A percentile compares a stretch with the other conserved stretches of the same genome.
These are phyloP conservation scores for Tenthredo distinguenda DNA, from an alignment of 2,888 invertebrate genomes.

Conservation along the genomic window DNA sequence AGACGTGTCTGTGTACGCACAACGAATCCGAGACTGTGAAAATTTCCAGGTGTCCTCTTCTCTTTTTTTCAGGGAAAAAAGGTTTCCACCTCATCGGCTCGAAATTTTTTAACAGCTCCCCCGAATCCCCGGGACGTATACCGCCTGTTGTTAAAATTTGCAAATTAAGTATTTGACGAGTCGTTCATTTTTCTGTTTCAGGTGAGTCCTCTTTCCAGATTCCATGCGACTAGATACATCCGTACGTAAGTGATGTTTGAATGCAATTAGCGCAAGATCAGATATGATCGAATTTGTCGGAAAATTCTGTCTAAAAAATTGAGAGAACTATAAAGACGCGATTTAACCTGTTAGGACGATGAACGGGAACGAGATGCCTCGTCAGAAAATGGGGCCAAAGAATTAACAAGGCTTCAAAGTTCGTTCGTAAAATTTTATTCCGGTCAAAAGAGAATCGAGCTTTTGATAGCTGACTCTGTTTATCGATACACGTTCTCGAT, in stretches of 20 bases:
- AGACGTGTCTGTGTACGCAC: neutral
- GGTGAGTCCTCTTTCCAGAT: constrained; percentile 16
- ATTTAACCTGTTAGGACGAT: neutral
- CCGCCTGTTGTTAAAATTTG: neutral
- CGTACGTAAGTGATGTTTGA: neutral
- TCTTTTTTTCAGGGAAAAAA: neutral
- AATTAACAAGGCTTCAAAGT: neutral
- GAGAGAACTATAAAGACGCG: neutral
- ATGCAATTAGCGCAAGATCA: neutral
- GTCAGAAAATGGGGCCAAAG: neutral
- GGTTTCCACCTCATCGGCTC: neutral
- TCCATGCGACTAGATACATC: neutral
- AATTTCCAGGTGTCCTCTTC: neutral
- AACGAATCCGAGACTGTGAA: neutral
- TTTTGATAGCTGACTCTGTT: neutral
- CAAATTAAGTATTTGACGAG: neutral
- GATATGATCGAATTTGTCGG: neutral
- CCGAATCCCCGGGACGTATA: neutral
- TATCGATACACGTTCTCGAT: neutral
- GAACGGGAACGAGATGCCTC: neutral
- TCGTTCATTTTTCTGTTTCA: constrained; percentile 17
- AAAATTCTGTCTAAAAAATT: neutral
- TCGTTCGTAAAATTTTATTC: neutral
- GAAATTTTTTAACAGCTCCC: neutral
- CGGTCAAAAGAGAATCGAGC: neutral